Evolutionary conservation across 2,113 vertebrate genomes (phyloP), one percentile per base, ranked within the genome.

Genomic region (Tinamus guttatus): DNA sequence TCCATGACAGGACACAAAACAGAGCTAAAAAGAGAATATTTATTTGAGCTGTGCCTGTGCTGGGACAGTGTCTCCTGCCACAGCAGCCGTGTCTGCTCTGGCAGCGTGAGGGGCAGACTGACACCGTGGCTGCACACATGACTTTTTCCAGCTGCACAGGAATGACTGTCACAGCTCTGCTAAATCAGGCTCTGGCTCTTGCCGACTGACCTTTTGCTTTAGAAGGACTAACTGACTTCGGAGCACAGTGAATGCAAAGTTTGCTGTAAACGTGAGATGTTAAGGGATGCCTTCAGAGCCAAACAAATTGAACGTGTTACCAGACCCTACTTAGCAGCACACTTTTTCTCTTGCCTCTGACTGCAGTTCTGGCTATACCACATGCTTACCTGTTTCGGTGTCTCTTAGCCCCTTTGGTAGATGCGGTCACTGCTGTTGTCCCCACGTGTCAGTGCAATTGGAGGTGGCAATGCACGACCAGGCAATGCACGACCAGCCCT

Each of bases 101-200:
- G 62, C 4, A 3, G 36, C 9, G 15, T 0, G 0, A 67, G 79
- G 41, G 24, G 28, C 11, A 2, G n/a, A 21, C 49, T 70, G 87
- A 18, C 0, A 2, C 2, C 12, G n/a, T 0, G 7, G 41, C 25
- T 4, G 65, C 32, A 1, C 0, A 0, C 25, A 25, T 22, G 27
- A 36, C 19, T 56, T 67, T 65, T 43, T 59, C 73, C 41, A 47
- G 27, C 20, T 60, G 49, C 36, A 70, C 28, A 14, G 41, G 38
- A 40, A 81, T 32, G 73, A 36, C 30, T 64, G 1, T 6, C 13
- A 45, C 38, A 51, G 43, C 28, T 75, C 65, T 77, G 58, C 56
- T 85, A 86, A 38, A 58, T 65, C 20, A 79, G 40, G 51, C 11
- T 0, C 18, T 47, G 32, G 19, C 41, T 51, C 5, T 75, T 62